Conservation (phyloP, 2,113 vertebrate species). For the Sclerurus mexicanus region DNA sequence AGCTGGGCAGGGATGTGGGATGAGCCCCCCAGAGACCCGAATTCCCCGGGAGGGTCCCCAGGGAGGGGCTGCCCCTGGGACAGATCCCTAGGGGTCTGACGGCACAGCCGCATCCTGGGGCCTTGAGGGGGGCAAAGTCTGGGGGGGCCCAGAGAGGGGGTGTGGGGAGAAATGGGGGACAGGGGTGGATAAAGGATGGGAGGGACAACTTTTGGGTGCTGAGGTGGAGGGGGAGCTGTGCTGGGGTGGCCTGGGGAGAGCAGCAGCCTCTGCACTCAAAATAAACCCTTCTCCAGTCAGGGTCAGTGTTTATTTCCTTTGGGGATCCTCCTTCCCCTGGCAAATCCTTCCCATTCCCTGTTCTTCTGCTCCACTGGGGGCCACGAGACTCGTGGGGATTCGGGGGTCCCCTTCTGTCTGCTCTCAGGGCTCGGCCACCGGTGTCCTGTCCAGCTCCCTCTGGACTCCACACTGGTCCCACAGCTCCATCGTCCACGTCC, state of each 20-base stretch:
- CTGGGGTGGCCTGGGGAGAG: not conserved
- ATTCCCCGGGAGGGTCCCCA: not conserved
- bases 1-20: not conserved
- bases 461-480: not conserved
- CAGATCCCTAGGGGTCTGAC: not conserved
- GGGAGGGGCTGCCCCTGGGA: not conserved
- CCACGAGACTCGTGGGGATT: fast-evolving
- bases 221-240: too few relatives aligned
- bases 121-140: not conserved
- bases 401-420: not conserved
- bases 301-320: not conserved
- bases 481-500: fast-evolving
- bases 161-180: too few relatives aligned
- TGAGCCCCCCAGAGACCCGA: not conserved
- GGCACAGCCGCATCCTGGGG: not conserved
- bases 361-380: not conserved
- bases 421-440: fast-evolving
- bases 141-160: not conserved
- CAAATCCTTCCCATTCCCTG: too few relatives aligned
- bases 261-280: fast-evolving
- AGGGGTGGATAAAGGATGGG: not conserved
- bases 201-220: not conserved
- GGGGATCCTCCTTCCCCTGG: not conserved
- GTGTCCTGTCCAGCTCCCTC: not conserved
- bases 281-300: fast-evolving